Percentiles rank a stretch among this genome's conserved stretches.
Evolutionary conservation across 2,888 invertebrate species (phyloP).

Genomic region (Temnothorax ravouxi): DNA sequence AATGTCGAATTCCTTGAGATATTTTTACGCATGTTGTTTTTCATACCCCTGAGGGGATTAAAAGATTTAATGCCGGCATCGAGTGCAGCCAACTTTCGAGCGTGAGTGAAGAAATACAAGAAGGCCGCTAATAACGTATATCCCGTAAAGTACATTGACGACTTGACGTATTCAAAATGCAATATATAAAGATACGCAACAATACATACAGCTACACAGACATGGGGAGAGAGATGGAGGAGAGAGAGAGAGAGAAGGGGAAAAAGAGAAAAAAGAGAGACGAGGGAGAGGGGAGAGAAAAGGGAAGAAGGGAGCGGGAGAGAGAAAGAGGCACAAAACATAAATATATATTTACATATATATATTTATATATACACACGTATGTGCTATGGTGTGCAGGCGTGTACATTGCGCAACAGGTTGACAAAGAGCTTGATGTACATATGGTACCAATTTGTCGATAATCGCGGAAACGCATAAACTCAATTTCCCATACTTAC

Average conservation of each 20-base stretch:
- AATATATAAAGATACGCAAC: conserved; percentile 60
- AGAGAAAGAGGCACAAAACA: conserved; percentile 47
- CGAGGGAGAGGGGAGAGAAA: neutral
- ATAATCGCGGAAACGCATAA: conserved; percentile 46
- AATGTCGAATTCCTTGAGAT: neutral
- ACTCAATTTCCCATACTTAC: neutral
- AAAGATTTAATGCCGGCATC: conserved; percentile 52
- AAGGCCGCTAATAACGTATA: conserved; percentile 37
- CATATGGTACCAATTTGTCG: conserved; percentile 45
- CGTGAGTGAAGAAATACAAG: conserved; percentile 55
- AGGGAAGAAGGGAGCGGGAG: conserved; percentile 7
- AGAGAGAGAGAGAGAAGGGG: neutral
- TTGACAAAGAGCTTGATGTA: conserved; percentile 59
- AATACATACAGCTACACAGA: conserved; percentile 54
- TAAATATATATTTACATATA: conserved; percentile 13
- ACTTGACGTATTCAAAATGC: conserved; percentile 63
- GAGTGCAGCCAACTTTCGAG: conserved; percentile 61
- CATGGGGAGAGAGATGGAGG: neutral
- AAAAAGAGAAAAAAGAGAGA: neutral
- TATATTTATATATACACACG: neutral
- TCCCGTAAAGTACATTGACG: conserved; percentile 61
- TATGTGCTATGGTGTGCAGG: conserved; percentile 37
- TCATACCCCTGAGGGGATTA: neutral
- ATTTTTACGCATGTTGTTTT: conserved; percentile 2
- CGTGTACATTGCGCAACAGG: conserved; percentile 65